Evolutionary conservation across 2,113 vertebrate species (phyloP), one percentile per base, ranked within the genome.

Genomic region (Pollachius pollachius): DNA sequence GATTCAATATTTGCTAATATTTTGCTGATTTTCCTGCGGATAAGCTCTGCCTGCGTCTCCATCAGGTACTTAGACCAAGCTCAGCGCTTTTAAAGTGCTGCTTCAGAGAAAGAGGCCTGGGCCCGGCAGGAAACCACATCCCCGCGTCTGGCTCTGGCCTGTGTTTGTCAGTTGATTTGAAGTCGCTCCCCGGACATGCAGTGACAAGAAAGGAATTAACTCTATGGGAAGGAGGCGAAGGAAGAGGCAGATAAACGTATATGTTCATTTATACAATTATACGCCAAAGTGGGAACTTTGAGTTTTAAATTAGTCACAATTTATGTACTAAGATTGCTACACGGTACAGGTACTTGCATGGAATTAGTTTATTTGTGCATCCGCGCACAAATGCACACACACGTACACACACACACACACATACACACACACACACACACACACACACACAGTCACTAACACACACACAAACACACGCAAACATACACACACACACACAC

Each of bases 161-260:
- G 72, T 76, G 34, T 89, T 89, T 89, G 86, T 87, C 75, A 84
- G 87, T 80, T 65, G 81, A 85, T 89, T 84, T 86, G 83, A 89
- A 89, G 88, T 78, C 71, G 77, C 84, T 81, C 69, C 80, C 67
- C 80, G 77, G 66, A 87, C 90, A 76, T 82, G 90, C 73, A 77
- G 77, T 34, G 68, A 89, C 90, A 91, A 75, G 90, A 87, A 84
- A 85, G 84, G 84, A 89, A 90, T 89, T 88, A 86, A 84, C 80
- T 86, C 76, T 68, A 78, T 41, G 15, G 76, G 70, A 73, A 81
- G 83, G 34, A 62, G 74, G 86, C 78, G 82, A 80, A 87, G 76
- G 72, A 64, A 64, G 64, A 84, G 70, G 60, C 76, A 79, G 67
- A 73, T 81, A 81, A 84, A 81, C 72, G 13, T 48, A 70, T 70